Conservation (phyloP, 2,113 vertebrate genomes). For the Chinchilla lanigera region DNA sequence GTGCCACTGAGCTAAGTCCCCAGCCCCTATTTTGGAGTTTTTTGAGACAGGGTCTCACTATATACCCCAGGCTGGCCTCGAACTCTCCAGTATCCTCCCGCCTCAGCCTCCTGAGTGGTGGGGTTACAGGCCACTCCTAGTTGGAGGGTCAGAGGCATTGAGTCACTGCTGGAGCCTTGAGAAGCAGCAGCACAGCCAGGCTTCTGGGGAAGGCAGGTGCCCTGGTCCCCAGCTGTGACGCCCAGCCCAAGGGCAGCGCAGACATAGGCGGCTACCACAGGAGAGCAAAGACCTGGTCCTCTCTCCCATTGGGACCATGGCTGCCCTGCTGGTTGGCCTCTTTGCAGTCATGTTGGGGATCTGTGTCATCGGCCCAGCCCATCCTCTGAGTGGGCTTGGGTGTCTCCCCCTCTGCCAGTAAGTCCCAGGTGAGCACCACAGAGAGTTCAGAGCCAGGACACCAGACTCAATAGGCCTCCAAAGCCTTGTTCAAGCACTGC, state of each 20-base stretch:
- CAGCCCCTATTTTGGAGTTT: no score
- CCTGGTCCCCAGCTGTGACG: neutral
- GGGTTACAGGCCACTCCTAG: neutral
- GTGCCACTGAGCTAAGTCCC: no score
- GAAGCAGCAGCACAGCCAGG: neutral
- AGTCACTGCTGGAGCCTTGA: neutral
- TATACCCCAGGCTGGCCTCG: neutral
- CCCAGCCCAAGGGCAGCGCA: neutral
- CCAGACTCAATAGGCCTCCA: neutral
- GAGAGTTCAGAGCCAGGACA: neutral
- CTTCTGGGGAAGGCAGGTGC: no score
- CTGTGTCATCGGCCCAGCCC: neutral
- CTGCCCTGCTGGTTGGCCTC: neutral
- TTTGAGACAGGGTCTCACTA: neutral
- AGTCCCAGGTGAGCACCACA: neutral
- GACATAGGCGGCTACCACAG: no score
- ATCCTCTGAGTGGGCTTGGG: neutral
- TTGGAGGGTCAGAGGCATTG: neutral
- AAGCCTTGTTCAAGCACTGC: neutral
- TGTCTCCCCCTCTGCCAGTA: neutral
- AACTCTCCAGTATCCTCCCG: neutral
- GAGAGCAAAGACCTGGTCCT: neutral
- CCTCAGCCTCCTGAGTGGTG: neutral
- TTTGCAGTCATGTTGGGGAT: neutral
- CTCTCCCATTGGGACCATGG: neutral